A percentile compares a stretch with the other conserved stretches of the same genome.
phyloP scores from a whole-genome alignment of 2,888 invertebrate genomes.

The Cremastinae sp. region DNA sequence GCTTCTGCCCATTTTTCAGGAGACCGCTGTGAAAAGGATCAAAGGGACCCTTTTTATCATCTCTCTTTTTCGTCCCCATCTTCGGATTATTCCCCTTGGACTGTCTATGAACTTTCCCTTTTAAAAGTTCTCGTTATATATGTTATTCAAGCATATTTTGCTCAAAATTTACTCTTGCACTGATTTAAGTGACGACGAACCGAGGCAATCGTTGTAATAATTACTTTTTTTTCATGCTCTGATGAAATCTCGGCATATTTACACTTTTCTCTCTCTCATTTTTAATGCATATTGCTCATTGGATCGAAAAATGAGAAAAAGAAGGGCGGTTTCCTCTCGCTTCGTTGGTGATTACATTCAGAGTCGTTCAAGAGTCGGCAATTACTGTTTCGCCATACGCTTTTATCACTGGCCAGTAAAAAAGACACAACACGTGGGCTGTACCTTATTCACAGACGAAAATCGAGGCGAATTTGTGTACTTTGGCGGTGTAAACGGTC shows the following conservation, averaged over 20 bases:
- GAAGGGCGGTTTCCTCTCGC: slow-evolving; percentile 1
- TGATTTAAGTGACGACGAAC: too few relatives aligned
- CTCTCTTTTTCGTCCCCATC: background rate
- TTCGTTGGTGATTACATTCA: slow-evolving; percentile 36
- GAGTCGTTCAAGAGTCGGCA: slow-evolving; percentile 50
- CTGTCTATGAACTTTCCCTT: too few relatives aligned
- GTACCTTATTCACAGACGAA: too few relatives aligned
- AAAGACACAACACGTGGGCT: slow-evolving; percentile 11
- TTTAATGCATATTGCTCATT: too few relatives aligned
- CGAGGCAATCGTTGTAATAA: too few relatives aligned
- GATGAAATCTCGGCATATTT: too few relatives aligned
- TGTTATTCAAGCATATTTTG: too few relatives aligned
- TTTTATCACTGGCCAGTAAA: slow-evolving; percentile 36
- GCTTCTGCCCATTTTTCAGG: background rate
- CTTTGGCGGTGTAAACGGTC: slow-evolving; percentile 16
- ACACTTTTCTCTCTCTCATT: too few relatives aligned
- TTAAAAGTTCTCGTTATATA: too few relatives aligned
- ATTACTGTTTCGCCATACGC: slow-evolving; percentile 49
- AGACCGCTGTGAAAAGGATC: background rate
- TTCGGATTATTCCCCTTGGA: slow-evolving; percentile 14
- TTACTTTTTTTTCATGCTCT: too few relatives aligned
- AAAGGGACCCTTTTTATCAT: background rate
- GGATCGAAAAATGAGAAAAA: slow-evolving; percentile 8
- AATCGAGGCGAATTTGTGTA: too few relatives aligned
- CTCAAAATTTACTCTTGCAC: too few relatives aligned